Base-by-base conservation (phyloP, 2,113 vertebrate genomes). In the Proteles cristata region DNA sequence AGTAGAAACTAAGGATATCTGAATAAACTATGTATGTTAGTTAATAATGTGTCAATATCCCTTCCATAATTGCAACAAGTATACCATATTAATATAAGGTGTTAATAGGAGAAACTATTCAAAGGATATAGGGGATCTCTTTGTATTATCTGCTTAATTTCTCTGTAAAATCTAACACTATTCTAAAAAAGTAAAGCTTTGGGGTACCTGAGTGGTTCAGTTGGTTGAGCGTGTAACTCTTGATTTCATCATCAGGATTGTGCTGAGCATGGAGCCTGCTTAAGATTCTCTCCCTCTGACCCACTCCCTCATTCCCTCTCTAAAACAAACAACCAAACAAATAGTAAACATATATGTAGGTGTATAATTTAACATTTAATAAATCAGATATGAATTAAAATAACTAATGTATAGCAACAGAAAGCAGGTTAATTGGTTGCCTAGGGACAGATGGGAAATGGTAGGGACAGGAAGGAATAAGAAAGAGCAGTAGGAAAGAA, bases 291-390 rank as follows among this genome's bases (percentile, higher is more conserved):
- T 61, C 58, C 21, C 58, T 61, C 58, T 61, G 58, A 61, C 58
- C 58, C 58, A 61, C 8, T 61, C 21, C 7, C 58, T 61, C 21
- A 17, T 21, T 61, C 58, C 21, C 58, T 23, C 58, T 61, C 21
- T 61, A 61, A 61, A 61, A 61, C 58, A 61, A 61, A 8, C 21
- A 58, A 61, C 8, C 7, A 23, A 61, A 61, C 58, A 61, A 61
- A 58, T 19, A 58, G 74, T 39, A 50, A n/a, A 15, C 35, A 61
- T 4, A 33, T 28, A 14, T 50, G 39, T 11, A 15, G 3, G 11
- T 23, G 21, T 89, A 55, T 31, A 84, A 92, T 53, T 83, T 92
- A 65, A 55, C 21, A 74, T 61, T 90, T 90, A 94, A 43, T 90
- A 85, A 86, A 66, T 14, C 28, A 82, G 45, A 33, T 65, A 45